phyloP scores from a whole-genome alignment of 2,113 vertebrate genomes.

The Oncorhynchus clarkii region DNA sequence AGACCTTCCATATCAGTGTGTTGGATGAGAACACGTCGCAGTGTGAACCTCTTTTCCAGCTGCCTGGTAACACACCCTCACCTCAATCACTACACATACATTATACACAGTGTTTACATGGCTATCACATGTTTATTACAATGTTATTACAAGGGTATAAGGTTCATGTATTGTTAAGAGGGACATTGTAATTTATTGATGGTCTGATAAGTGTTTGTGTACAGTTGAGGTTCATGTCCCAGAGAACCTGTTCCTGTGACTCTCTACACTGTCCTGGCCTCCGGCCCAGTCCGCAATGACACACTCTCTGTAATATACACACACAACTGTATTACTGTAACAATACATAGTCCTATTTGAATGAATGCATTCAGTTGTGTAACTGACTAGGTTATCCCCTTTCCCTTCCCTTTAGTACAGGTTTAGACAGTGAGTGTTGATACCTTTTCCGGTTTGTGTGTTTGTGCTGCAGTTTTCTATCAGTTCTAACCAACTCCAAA shows the following conservation, averaged over 20 bases:
- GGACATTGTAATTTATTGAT: no score
- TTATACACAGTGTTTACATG: not conserved
- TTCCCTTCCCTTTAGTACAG: not conserved
- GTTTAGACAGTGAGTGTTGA: not conserved
- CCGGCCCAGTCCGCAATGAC: constrained; percentile 19
- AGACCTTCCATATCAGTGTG: constrained; percentile 18
- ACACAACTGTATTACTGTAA: not conserved
- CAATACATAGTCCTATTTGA: not conserved
- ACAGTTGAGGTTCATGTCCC: constrained; percentile 28
- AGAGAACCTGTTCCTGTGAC: constrained; percentile 13
- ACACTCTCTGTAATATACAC: constrained; percentile 12
- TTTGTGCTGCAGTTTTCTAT: constrained; percentile 24
- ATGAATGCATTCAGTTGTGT: no score
- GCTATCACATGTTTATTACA: no score
- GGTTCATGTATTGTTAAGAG: no score
- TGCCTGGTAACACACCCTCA: constrained; percentile 14
- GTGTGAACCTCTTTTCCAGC: constrained; percentile 23
- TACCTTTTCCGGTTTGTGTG: not conserved
- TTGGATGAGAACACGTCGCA: constrained; percentile 17
- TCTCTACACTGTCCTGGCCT: constrained; percentile 25
- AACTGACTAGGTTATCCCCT: no score
- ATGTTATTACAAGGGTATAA: no score
- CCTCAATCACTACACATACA: not conserved
- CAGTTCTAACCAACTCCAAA: constrained; percentile 6
- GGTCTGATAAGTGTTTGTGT: not conserved